Conservation (phyloP, 2,888 invertebrate species). For the Scaptomyza flava region DNA sequence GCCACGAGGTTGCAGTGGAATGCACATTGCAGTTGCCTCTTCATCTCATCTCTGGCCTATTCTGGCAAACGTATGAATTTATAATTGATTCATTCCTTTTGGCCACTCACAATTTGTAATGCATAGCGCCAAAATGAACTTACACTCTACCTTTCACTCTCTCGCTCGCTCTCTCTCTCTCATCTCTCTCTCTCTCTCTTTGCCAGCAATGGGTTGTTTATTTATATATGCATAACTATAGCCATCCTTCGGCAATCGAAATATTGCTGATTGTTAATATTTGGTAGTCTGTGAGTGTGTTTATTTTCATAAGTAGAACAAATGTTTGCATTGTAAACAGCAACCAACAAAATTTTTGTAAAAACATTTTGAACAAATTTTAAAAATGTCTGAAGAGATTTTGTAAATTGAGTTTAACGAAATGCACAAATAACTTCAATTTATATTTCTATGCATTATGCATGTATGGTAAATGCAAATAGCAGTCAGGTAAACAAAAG, state of each 20-base stretch:
- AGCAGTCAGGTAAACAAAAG: background rate
- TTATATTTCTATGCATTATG: background rate
- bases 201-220: conserved; percentile 17
- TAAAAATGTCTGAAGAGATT: background rate
- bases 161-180: background rate
- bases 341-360: conserved; percentile 3
- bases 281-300: conserved; percentile 17
- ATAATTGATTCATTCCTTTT: conserved; percentile 70
- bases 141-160: background rate
- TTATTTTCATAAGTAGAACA: conserved; percentile 53
- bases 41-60: conserved; percentile 11
- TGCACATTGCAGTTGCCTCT: conserved; percentile 3
- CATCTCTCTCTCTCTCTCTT: background rate
- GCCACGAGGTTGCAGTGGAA: conserved; percentile 37
- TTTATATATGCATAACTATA: conserved; percentile 19
- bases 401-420: background rate
- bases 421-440: too few species aligned
- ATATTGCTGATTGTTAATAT: conserved; percentile 38
- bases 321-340: conserved; percentile 39
- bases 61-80: conserved; percentile 63
- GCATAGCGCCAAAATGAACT: conserved; percentile 31
- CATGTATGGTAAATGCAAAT: background rate
- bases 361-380: conserved; percentile 6
- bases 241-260: conserved; percentile 28
- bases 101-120: conserved; percentile 14